A percentile compares a stretch with the other conserved stretches of the same genome.
These are phyloP conservation scores for Pangasius mekongensis DNA, from an alignment of 2,797 vertebrate species.

Conservation along the genomic window DNA sequence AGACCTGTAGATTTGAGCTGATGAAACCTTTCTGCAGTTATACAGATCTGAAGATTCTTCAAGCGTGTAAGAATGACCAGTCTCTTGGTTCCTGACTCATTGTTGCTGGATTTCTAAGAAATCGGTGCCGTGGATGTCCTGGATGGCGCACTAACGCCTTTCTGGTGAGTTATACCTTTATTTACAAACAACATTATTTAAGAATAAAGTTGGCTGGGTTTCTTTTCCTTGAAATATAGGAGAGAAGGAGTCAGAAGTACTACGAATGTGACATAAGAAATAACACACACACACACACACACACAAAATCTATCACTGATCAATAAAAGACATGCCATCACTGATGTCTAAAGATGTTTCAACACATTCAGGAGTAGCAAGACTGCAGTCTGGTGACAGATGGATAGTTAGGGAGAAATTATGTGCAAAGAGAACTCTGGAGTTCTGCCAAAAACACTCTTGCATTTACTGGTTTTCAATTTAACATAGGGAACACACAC, in stretches of 20 bases:
- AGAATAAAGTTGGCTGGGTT: not conserved
- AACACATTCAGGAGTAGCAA: not conserved
- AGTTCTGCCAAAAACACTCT: not conserved
- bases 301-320: slow-evolving; percentile 3
- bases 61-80: not conserved
- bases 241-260: not conserved
- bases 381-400: slow-evolving; percentile 9
- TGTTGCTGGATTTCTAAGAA: not conserved
- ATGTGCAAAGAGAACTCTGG: not conserved
- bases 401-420: slow-evolving; percentile 21
- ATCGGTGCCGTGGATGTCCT: not conserved
- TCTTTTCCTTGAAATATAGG: not conserved
- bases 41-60: not conserved
- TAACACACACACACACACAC: not conserved
- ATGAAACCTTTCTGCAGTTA: not conserved
- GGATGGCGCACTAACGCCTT: not conserved
- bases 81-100: not conserved
- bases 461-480: not conserved
- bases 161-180: not conserved
- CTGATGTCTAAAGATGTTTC: slow-evolving; percentile 10
- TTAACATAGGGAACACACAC: not conserved
- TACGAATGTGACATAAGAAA: slow-evolving; percentile 10
- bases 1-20: no score
- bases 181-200: not conserved
- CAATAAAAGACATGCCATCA: not conserved